Evolutionary conservation across 1,140 invertebrate species (phyloP).

Genomic region (Conus ventricosus): DNA sequence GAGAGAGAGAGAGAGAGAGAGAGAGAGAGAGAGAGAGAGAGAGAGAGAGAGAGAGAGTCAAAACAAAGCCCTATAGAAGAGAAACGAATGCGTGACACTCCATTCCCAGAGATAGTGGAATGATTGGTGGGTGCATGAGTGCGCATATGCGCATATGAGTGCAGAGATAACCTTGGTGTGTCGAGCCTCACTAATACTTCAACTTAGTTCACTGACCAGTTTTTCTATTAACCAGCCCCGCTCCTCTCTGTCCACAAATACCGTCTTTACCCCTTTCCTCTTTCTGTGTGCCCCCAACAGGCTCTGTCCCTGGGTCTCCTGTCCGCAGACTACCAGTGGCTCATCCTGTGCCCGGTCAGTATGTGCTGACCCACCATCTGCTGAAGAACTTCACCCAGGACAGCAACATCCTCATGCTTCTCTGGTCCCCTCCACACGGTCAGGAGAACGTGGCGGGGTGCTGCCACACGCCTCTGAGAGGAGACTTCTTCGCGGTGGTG

Average conservation of each 20-base stretch:
- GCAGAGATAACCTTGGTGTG: no score
- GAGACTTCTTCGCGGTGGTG: not conserved
- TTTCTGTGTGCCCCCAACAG: not conserved
- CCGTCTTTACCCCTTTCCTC: no score
- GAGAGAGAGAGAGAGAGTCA: not conserved
- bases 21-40: slow-evolving; percentile 9
- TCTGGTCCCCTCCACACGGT: not conserved
- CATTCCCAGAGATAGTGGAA: no score
- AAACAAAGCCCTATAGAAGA: not conserved
- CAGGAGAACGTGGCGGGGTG: not conserved
- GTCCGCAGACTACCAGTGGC: not conserved
- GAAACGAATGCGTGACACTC: not conserved
- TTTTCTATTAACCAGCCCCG: no score
- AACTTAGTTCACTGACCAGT: no score
- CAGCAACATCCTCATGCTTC: not conserved
- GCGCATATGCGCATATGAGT: no score
- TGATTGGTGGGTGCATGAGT: no score
- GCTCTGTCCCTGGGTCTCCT: not conserved
- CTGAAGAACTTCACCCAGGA: not conserved
- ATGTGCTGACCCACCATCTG: not conserved
- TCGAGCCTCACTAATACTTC: no score
- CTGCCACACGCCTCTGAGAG: not conserved
- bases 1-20: not conserved
- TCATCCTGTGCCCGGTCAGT: not conserved
- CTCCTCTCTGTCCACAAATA: no score